Evolutionary conservation across 2,113 vertebrate genomes (phyloP), one percentile per base, ranked within the genome.

Genomic region (Anhinga rufa): DNA sequence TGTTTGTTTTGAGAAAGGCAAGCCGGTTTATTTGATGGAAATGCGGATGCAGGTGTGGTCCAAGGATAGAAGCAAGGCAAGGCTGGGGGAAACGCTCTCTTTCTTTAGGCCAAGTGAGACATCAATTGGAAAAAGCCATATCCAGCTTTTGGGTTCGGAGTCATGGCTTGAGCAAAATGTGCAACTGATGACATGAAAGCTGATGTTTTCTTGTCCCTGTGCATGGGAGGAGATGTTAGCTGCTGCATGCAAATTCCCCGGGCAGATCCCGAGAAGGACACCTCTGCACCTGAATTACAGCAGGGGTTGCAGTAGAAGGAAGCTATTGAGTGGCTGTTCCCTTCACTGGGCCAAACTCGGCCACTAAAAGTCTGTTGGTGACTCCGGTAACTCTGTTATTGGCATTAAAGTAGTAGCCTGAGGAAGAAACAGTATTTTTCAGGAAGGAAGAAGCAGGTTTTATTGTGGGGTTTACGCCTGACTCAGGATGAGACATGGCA

Each of bases 81-180:
- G 24, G 38, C 2, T 24, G 24, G 12, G 32, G 20, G 61, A 69
- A 52, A 17, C 0, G 0, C 15, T 44, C 28, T 32, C 10, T 22
- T 25, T 36, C 10, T 25, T 52, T 19, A 34, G 28, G 13, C 22
- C 71, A 64, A 42, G n/a, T 9, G 44, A 46, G 58, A 3, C 2
- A 48, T 61, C 34, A 26, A 0, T 2, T 7, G 18, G 20, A 7
- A 9, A 40, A 62, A 70, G 38, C 6, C 32, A 32, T 10, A n/a
- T 7, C 38, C 31, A 42, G 12, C 10, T 57, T 76, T 31, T 36
- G 87, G 48, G 24, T 36, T 57, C 36, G 42, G 76, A 60, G 52
- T 70, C 46, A 14, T 1, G 2, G 44, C 62, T 49, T 54, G 62
- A 91, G 26, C 24, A 83, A 42, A 71, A 62, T 0, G 0, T 65